phyloP scores from a whole-genome alignment of 1,140 invertebrate species.

The Drosophila pruinosa region DNA sequence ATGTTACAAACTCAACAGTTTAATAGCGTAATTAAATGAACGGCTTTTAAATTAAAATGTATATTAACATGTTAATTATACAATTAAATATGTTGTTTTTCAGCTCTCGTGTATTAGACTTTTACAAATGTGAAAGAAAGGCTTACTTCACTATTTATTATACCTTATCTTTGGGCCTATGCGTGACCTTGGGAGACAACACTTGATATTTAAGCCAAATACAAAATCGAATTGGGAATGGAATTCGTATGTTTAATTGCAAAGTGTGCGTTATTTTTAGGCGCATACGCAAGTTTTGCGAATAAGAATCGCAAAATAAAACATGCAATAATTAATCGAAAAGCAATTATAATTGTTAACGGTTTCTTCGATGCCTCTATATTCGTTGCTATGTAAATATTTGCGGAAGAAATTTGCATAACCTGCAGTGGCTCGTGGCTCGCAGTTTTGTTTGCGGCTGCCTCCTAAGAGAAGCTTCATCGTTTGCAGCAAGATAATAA shows the following conservation, averaged over 20 bases:
- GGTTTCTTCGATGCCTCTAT: slow-evolving; percentile 33
- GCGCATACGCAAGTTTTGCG: background rate
- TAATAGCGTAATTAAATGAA: slow-evolving; percentile 37
- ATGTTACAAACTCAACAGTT: slow-evolving; percentile 49
- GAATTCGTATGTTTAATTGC: slow-evolving; percentile 49
- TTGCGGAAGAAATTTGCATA: slow-evolving; percentile 77
- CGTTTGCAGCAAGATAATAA: slow-evolving; percentile 52
- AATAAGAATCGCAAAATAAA: background rate
- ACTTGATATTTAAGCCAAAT: background rate
- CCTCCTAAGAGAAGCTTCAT: slow-evolving; percentile 13
- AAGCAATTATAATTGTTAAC: slow-evolving; percentile 70
- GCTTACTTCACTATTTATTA: background rate
- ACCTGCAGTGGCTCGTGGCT: slow-evolving; percentile 44
- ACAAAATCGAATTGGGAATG: background rate
- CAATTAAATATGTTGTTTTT: background rate
- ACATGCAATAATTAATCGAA: slow-evolving; percentile 39
- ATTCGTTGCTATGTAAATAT: slow-evolving; percentile 66
- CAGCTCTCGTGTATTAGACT: background rate
- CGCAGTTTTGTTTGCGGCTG: background rate
- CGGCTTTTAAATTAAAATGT: background rate
- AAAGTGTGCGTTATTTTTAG: background rate
- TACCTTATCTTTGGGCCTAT: background rate
- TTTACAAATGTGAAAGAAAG: background rate
- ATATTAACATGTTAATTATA: slow-evolving; percentile 9
- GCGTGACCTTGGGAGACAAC: background rate